These are phyloP conservation scores for Ichneumoninae sp. DNA, from an alignment of 2,888 invertebrate species.

Conservation along the genomic window DNA sequence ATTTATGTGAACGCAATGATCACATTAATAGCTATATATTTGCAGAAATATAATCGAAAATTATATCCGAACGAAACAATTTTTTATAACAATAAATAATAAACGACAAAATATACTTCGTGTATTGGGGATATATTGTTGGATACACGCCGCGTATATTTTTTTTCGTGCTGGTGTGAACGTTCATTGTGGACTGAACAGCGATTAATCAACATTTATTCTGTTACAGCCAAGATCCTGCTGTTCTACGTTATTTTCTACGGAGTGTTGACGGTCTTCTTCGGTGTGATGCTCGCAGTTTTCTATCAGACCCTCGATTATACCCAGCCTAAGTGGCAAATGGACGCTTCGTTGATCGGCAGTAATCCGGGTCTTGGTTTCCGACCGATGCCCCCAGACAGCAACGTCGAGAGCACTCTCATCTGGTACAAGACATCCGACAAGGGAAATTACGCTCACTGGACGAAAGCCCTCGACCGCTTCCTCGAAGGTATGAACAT, in stretches of 20 bases:
- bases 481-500: slow-evolving; percentile 89
- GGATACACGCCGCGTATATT: neutral
- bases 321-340: slow-evolving; percentile 95
- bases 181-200: neutral
- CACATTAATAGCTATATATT: too few species aligned
- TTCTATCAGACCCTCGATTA: slow-evolving; percentile 96
- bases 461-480: slow-evolving; percentile 91
- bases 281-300: slow-evolving; percentile 96
- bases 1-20: neutral
- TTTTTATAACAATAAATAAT: too few species aligned
- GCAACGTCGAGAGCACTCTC: slow-evolving; percentile 97
- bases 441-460: slow-evolving; percentile 91
- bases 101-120: too few species aligned
- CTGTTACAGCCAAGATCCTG: slow-evolving; percentile 93
- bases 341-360: slow-evolving; percentile 94
- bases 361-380: slow-evolving; percentile 98
- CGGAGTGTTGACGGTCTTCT: slow-evolving; percentile 95
- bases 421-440: slow-evolving; percentile 96
- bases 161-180: neutral
- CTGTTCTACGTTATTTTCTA: slow-evolving; percentile 99
- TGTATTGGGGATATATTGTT: too few species aligned
- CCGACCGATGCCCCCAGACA: slow-evolving; percentile 97
- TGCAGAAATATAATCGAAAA: too few species aligned
- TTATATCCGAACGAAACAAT: too few species aligned
- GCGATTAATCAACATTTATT: slow-evolving; percentile 6